Base-by-base conservation (phyloP, 2,888 invertebrate genomes). In the Leptopilina syphax region DNA sequence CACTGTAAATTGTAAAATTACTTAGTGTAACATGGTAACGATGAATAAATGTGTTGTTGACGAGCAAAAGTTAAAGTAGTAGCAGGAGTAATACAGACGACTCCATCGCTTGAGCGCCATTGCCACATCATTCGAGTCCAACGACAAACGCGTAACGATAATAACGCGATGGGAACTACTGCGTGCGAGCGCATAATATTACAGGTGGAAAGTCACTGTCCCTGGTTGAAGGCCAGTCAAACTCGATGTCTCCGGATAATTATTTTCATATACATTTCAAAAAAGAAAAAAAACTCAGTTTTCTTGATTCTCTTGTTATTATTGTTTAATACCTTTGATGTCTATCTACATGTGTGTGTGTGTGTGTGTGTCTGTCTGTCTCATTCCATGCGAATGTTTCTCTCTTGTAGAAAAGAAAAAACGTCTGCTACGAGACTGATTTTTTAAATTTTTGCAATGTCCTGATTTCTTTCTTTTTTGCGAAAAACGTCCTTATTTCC, bases 81-180 rank as follows among this genome's bases (percentile, higher is more conserved):
- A 50, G 50, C 9, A 50, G 10, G 10, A 50, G 12, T 10, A 10
- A 50, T 10, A 10, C 9, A 84, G 81, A 85, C 86, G 85, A 86
- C 83, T 84, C 82, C 82, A 81, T 82, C 82, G 84, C 84, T 88
- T 86, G 85, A 84, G 88, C 90, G 87, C 88, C 88, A 89, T 89
- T 89, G 88, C 89, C 89, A 88, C 87, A 87, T 89, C 86, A 84
- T 86, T 82, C 82, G 68, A 76, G 76, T 77, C 80, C 47, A 77
- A 77, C 83, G 79, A 80, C 79, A 81, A 65, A 80, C 83, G 85
- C 84, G 83, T 83, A 82, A 83, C 81, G 81, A 84, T 85, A 84
- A 83, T 84, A 84, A 82, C 57, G 57, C 65, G 77, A 57, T 77
- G 77, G 77, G 77, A 65, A 73, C 73, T 57, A 73, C 73, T 73